Percentiles rank a stretch among this genome's conserved stretches.
phyloP scores from a whole-genome alignment of 1,140 invertebrate species.

The Lepeophtheirus salmonis region DNA sequence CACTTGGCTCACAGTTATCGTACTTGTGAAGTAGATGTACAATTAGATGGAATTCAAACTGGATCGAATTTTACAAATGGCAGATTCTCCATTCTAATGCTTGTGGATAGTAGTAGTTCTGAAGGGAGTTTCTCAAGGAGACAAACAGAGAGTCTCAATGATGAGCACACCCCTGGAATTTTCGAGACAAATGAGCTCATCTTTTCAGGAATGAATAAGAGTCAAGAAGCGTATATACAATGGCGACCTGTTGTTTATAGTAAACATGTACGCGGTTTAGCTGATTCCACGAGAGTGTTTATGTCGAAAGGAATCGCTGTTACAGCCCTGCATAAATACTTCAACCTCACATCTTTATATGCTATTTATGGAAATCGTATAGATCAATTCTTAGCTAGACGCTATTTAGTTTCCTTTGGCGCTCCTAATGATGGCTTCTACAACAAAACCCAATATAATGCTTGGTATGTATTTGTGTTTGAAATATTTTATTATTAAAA shows the following conservation, averaged over 20 bases:
- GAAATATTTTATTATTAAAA: too few relatives aligned
- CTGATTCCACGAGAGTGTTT: neutral
- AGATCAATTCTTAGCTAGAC: neutral
- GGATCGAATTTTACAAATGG: neutral
- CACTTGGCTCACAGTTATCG: neutral
- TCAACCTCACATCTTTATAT: neutral
- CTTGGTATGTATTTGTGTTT: neutral
- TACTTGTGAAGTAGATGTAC: neutral
- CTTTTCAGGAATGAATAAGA: neutral
- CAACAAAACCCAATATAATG: neutral
- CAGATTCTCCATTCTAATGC: neutral
- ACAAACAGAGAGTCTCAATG: neutral
- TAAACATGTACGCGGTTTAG: neutral
- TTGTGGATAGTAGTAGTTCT: neutral
- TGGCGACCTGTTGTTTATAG: neutral
- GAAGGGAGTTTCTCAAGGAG: neutral
- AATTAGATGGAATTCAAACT: neutral
- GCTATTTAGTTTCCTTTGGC: neutral
- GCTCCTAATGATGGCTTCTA: neutral
- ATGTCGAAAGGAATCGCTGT: neutral
- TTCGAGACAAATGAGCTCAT: neutral
- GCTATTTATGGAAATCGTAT: neutral
- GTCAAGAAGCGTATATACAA: neutral
- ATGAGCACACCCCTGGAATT: neutral
- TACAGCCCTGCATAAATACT: neutral